phyloP scores from a whole-genome alignment of 2,888 invertebrate species.

The Deroplatys truncata region DNA sequence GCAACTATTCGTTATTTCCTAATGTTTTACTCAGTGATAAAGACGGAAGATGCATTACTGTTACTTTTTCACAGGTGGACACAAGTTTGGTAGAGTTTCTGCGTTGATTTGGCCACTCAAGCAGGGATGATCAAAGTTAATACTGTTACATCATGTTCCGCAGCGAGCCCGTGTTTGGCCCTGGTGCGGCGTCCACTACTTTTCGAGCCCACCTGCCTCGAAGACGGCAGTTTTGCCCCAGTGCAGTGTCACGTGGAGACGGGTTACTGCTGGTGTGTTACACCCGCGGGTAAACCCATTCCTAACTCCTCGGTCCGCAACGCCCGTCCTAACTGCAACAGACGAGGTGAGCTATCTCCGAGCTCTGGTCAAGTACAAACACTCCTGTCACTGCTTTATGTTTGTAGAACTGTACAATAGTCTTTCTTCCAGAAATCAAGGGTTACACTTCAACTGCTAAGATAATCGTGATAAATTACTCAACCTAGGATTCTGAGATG shows the following conservation, averaged over 20 bases:
- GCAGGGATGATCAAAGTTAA: background rate
- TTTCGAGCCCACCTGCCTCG: conserved; percentile 74
- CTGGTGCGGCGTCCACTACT: conserved; percentile 33
- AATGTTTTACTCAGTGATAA: no score
- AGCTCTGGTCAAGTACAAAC: background rate
- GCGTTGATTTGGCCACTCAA: background rate
- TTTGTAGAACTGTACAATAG: no score
- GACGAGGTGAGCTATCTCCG: conserved; percentile 10
- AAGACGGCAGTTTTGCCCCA: conserved; percentile 78
- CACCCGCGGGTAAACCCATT: conserved; percentile 75
- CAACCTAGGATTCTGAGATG: no score
- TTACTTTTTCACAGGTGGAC: no score
- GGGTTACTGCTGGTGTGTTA: conserved; percentile 86
- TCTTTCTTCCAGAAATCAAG: no score
- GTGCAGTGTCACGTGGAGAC: conserved; percentile 80
- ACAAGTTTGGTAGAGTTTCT: no score
- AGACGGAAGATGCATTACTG: no score
- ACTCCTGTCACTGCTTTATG: no score
- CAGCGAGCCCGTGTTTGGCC: background rate
- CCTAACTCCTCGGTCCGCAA: conserved; percentile 72
- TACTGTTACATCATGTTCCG: background rate
- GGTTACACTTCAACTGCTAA: no score
- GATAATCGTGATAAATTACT: no score
- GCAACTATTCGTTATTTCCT: no score
- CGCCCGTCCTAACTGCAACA: conserved; percentile 64